A percentile compares a stretch with the other conserved stretches of the same genome.
Conservation (phyloP, 2,888 invertebrate genomes). For the Dascillus cervinus region DNA sequence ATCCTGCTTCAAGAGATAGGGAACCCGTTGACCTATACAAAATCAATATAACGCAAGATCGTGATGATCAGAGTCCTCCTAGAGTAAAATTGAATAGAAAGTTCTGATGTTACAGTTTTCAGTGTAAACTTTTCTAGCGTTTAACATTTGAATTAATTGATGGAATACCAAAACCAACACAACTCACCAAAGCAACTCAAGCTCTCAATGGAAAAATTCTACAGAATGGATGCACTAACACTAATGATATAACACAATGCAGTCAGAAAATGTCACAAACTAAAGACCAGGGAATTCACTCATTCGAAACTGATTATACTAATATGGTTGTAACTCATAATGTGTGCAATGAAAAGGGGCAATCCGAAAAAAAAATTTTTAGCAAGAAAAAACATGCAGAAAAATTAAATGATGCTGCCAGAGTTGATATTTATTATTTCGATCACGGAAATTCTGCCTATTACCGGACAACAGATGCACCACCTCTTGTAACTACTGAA, state of each 20-base stretch:
- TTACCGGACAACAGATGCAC: constrained; percentile 54
- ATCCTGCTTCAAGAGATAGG: neutral
- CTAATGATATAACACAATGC: too few species aligned
- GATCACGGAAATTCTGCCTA: constrained; percentile 60
- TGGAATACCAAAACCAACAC: constrained; percentile 27
- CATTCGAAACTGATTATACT: constrained; percentile 4
- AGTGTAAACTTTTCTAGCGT: constrained; percentile 30
- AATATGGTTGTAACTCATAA: constrained; percentile 1
- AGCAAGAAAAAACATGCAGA: too few species aligned
- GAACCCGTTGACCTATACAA: constrained; percentile 22
- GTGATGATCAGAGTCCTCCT: constrained; percentile 19
- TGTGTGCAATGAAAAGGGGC: neutral
- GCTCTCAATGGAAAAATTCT: too few species aligned
- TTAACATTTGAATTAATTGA: constrained; percentile 38
- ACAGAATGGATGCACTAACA: too few species aligned
- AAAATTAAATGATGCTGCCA: too few species aligned
- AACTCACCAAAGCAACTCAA: constrained; percentile 23
- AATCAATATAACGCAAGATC: constrained; percentile 24
- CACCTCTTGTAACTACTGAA: constrained; percentile 51
- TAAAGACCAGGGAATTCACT: neutral
- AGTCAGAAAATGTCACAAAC: too few species aligned
- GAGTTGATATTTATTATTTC: constrained; percentile 59
- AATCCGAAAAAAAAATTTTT: too few species aligned
- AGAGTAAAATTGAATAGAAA: too few species aligned
- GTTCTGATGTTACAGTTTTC: too few species aligned